Base-by-base conservation (phyloP, 92 coral and sea anemone species). In the Bergia puertoricense region DNA sequence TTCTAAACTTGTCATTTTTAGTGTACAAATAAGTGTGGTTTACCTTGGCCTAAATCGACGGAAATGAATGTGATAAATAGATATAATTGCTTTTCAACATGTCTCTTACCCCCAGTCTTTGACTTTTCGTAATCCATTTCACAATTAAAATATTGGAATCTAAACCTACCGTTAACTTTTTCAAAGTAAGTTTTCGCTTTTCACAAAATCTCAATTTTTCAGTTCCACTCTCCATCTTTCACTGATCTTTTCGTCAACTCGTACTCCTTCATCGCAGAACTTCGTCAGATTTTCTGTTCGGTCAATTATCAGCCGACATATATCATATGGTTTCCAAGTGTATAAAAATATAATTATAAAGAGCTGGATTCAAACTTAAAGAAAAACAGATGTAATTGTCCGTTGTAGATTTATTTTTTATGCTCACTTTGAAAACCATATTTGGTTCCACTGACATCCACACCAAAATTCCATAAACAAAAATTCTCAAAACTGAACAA, bases 1-100 rank as follows among this genome's bases (percentile, higher is more conserved):
- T 77, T 16, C n/a, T 48, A 77, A 77, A 77, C 16, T 22, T 74
- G 78, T 77, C 81, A 38, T 43, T 45, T 77, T 77, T 43, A 41
- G 14, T 2, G 56, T 45, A 73, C 8, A 15, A 41, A 77, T 23
- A 18, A 42, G 36, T 2, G 30, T 43, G 50, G 57, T 77, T 42
- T 18, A 43, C 48, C 23, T 14, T 8, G 37, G 48, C 81, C 5
- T 45, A 42, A 77, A 77, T 41, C 30, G 59, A 77, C 81, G 81
- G 81, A 77, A 77, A 45, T 77, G 50, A 77, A 45, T 22, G 59
- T 76, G 51, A n/a, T 46, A 79, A 79, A 78, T 46, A 8, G 18
- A 54, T 43, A 80, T 80, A 50, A 80, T 80, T 56, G 57, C 71
- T 80, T 80, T 80, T 54, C 71, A 80, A 57, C 71, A 54, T 80